Conservation (phyloP, 2,797 vertebrate species). For the Aplochiton taeniatus region DNA sequence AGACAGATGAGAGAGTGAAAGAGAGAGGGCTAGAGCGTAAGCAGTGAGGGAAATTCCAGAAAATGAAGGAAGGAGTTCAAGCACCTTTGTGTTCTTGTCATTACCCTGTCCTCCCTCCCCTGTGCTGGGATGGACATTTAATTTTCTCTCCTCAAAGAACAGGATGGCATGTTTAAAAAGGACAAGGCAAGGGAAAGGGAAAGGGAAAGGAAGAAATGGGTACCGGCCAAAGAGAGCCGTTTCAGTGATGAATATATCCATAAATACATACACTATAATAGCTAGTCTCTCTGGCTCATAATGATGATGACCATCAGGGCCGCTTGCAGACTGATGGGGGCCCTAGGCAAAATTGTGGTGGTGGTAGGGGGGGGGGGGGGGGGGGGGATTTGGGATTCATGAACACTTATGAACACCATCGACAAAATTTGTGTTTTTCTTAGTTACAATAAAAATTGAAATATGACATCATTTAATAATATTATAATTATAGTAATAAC, state of each 20-base stretch:
- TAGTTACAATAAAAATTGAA: no score
- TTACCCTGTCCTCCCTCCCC: conserved; percentile 27
- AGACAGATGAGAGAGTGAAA: not conserved
- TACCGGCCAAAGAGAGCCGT: conserved; percentile 2
- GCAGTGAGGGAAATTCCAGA: not conserved
- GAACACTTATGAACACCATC: no score
- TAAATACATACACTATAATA: not conserved
- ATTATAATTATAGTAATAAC: no score
- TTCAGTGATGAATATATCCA: conserved; percentile 13
- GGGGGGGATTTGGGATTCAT: no score
- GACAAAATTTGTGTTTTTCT: no score
- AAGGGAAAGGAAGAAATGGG: not conserved
- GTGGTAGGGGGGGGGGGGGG: no score
- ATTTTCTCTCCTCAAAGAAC: conserved; percentile 42
- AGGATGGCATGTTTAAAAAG: conserved; percentile 33
- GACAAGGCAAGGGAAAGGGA: not conserved
- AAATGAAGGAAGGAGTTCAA: conserved; percentile 9
- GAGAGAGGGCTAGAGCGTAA: not conserved
- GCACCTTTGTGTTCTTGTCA: conserved; percentile 37
- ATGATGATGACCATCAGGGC: no score
- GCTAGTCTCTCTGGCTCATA: no score
- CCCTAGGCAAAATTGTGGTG: no score
- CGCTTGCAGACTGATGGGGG: no score
- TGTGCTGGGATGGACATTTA: conserved; percentile 42
- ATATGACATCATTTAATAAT: no score